phyloP scores from a whole-genome alignment of 2,113 vertebrate species.

The Pipa parva region DNA sequence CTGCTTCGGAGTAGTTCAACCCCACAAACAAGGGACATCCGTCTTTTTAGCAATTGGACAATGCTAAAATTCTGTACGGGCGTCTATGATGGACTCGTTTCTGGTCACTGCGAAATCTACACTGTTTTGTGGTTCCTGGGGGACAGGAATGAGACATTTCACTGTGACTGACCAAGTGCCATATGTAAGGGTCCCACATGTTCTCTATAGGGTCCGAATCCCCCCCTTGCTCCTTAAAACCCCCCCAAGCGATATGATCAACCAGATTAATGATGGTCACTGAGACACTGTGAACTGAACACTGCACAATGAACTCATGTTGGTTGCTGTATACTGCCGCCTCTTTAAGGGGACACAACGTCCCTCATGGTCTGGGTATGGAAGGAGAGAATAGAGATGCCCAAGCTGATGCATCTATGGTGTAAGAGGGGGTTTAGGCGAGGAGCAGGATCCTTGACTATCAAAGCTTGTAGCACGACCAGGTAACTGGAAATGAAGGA shows the following conservation, averaged over 20 bases:
- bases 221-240: background rate
- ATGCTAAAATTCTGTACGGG: too few relatives aligned
- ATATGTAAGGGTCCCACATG: background rate
- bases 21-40: too few relatives aligned
- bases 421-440: slow-evolving; percentile 82
- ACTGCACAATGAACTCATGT: background rate
- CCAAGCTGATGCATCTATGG: slow-evolving; percentile 55
- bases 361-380: background rate
- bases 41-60: too few relatives aligned
- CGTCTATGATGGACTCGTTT: background rate
- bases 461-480: slow-evolving; percentile 93
- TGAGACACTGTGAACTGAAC: background rate
- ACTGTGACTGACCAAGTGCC: background rate
- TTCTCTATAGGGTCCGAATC: background rate
- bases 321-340: slow-evolving; percentile 5
- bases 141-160: slow-evolving; percentile 1
- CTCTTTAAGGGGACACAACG: background rate
- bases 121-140: slow-evolving; percentile 20
- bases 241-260: background rate
- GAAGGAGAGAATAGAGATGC: background rate
- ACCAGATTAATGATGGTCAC: background rate
- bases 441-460: slow-evolving; percentile 93
- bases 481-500: slow-evolving; percentile 87
- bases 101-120: background rate
- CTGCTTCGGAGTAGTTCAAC: too few relatives aligned